Evolutionary conservation across 2,888 invertebrate genomes (phyloP).

Genomic region (Hoplodrina blanda): DNA sequence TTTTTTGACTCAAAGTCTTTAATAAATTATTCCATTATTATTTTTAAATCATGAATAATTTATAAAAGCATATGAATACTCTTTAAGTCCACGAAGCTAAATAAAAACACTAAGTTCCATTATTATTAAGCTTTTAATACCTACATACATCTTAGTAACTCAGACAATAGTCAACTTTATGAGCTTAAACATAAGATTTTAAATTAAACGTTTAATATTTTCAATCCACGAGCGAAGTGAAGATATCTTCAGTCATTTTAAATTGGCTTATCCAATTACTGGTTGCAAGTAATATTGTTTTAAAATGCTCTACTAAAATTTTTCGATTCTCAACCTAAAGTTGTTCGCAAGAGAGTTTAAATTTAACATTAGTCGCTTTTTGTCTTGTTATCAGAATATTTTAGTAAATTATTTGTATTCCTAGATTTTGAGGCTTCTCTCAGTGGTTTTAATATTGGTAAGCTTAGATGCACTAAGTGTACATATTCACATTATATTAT

Average conservation of each 20-base stretch:
- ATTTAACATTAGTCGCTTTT: background rate
- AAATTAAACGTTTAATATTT: conserved; percentile 10
- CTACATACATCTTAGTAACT: background rate
- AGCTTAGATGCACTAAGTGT: too few species aligned
- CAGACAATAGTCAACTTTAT: conserved; percentile 9
- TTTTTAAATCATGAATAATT: conserved; percentile 2
- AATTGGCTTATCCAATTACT: conserved; percentile 39
- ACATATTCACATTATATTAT: too few species aligned
- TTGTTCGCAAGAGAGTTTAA: background rate
- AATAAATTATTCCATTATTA: too few species aligned
- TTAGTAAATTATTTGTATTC: too few species aligned
- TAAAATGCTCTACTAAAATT: conserved; percentile 1
- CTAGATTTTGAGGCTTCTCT: too few species aligned
- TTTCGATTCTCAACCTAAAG: conserved; percentile 14
- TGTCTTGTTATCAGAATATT: too few species aligned
- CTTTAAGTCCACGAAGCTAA: background rate
- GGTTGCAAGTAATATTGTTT: conserved; percentile 27
- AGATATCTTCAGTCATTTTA: conserved; percentile 24
- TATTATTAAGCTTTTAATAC: background rate
- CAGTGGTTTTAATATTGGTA: too few species aligned
- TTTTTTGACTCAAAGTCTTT: too few species aligned
- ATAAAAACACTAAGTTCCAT: conserved; percentile 7
- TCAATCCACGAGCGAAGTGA: conserved; percentile 16
- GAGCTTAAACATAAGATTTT: rapidly evolving
- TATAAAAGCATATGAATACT: background rate